Base-by-base conservation (phyloP, 2,888 invertebrate species). In the Arctia plantaginis region DNA sequence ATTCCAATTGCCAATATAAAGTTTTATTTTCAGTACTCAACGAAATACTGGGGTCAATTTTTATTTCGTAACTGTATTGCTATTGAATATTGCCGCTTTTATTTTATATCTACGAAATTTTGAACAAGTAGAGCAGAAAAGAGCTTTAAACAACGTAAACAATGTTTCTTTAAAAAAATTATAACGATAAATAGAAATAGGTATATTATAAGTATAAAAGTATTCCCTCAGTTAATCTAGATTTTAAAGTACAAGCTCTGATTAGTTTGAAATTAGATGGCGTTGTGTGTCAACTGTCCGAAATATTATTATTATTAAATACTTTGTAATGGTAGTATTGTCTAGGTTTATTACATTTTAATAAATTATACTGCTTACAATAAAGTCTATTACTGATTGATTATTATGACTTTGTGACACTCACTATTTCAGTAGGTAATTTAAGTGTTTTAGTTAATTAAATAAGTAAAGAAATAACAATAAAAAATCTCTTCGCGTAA, bases 21-120 rank as follows among this genome's bases (percentile, higher is more conserved):
- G 4, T 74, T 75, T 73, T 66, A 71, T 74, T 76, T 44, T 64
- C 13, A 69, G 33, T 65, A 30, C 72, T 55, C 18, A n/a, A 51
- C 30, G 33, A 35, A 27, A 62, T 12, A 68, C 44, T 67, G 27
- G 0, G 51, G 33, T 62, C 0, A 33, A 59, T 55, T 67, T 41
- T 55, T 33, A 30, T 51, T 62, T 59, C 23, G 30, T 15, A 30
- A 27, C 13, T 39, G 27, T 41, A 51, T 23, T 44, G 20, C 12
- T 64, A 64, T 70, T 64, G 30, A 47, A 47, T 70, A 41, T 41
- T 30, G 44, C 44, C 47, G 33, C 30, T 41, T 44, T 41, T 23
- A 30, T 27, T 59, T 69, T 55, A 69, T 64, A 27, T 44, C 64
- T 15, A 33, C 44, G n/a, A 70, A 33, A 39, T 23, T 33, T 70